phyloP scores from a whole-genome alignment of 2,888 invertebrate genomes.

The Lasioglossum pauxillum region DNA sequence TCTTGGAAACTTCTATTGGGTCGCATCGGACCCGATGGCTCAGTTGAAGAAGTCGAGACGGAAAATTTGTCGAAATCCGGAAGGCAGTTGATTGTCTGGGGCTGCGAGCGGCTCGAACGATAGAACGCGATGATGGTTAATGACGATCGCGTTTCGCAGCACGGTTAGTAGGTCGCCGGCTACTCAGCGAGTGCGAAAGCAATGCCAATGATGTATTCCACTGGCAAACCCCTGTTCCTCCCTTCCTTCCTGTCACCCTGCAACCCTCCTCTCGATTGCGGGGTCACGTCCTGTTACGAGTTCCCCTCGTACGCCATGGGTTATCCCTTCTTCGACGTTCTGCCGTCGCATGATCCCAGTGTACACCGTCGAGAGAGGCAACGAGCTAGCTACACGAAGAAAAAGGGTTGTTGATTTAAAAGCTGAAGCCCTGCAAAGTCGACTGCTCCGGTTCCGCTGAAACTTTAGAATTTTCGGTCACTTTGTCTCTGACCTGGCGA shows the following conservation, averaged over 20 bases:
- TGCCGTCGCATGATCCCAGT: slow-evolving; percentile 12
- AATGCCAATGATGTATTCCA: slow-evolving; percentile 74
- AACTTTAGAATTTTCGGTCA: not conserved
- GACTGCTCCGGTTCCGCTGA: not conserved
- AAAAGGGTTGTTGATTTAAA: slow-evolving; percentile 48
- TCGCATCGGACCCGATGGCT: too few relatives aligned
- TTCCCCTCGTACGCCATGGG: slow-evolving; percentile 42
- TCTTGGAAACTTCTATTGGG: too few relatives aligned
- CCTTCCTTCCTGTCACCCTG: slow-evolving; percentile 49
- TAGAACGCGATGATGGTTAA: slow-evolving; percentile 36
- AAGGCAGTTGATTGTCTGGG: not conserved
- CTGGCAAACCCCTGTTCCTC: slow-evolving; percentile 45
- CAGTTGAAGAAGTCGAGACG: not conserved
- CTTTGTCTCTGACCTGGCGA: not conserved
- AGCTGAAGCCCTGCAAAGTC: not conserved
- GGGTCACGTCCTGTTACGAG: slow-evolving; percentile 61
- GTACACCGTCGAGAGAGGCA: not conserved
- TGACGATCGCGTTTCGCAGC: slow-evolving; percentile 65
- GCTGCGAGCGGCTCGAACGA: not conserved
- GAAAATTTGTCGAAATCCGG: not conserved
- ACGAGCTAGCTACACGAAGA: not conserved
- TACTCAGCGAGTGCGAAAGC: slow-evolving; percentile 76
- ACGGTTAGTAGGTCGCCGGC: slow-evolving; percentile 79
- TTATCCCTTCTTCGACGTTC: slow-evolving; percentile 52
- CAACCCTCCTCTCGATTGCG: slow-evolving; percentile 45